These are phyloP conservation scores for Aphodius granarius DNA, from an alignment of 2,888 invertebrate genomes.

Conservation along the genomic window DNA sequence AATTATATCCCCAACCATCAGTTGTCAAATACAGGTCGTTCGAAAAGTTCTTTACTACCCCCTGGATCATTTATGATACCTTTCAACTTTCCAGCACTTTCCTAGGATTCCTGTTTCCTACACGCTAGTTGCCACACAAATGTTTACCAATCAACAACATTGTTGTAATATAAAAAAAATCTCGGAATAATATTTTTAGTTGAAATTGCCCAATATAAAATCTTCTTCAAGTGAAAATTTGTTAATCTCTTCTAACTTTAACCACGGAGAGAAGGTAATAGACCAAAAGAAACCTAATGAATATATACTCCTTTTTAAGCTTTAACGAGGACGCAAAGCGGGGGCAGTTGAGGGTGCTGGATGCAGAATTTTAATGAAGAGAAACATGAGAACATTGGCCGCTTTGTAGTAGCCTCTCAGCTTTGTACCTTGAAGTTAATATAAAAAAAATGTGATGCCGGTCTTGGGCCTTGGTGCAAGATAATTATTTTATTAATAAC, in stretches of 20 bases:
- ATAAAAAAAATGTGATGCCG: background rate
- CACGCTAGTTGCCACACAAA: too few relatives aligned
- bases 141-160: too few relatives aligned
- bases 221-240: background rate
- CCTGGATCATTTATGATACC: too few relatives aligned
- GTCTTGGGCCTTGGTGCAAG: background rate
- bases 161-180: too few relatives aligned
- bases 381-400: background rate
- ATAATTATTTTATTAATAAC: too few relatives aligned
- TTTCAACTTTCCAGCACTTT: too few relatives aligned
- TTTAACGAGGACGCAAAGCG: background rate
- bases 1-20: too few relatives aligned
- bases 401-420: background rate
- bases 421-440: background rate
- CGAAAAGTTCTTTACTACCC: too few relatives aligned
- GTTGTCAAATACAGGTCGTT: too few relatives aligned
- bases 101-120: too few relatives aligned
- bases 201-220: background rate
- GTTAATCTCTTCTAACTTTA: background rate
- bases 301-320: background rate
- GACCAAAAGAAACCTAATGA: background rate
- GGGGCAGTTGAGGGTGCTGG: background rate
- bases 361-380: background rate
- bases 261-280: background rate
- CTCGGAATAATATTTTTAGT: too few relatives aligned